These are phyloP conservation scores for Biston betularia DNA, from an alignment of 2,888 invertebrate genomes.

Conservation along the genomic window DNA sequence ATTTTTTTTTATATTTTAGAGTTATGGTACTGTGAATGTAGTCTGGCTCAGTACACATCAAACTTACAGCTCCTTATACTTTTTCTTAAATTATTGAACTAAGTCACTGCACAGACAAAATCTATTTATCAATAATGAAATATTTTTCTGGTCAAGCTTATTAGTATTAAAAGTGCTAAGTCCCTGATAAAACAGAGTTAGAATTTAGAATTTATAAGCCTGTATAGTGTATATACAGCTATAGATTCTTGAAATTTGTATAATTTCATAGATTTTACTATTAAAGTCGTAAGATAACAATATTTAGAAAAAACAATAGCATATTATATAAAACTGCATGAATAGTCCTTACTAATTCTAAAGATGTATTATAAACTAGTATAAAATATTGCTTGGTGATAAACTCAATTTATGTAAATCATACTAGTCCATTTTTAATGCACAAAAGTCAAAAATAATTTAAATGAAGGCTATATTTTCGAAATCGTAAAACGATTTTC, in stretches of 20 bases:
- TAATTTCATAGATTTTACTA: neutral
- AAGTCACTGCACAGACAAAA: neutral
- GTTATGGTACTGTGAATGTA: too few species aligned
- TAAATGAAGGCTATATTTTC: too few species aligned
- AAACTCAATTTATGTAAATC: neutral
- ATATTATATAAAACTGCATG: too few species aligned
- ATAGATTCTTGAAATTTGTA: neutral
- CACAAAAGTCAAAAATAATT: neutral
- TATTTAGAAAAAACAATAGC: too few species aligned
- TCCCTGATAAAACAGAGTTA: neutral
- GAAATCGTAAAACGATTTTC: too few species aligned
- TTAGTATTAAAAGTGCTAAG: neutral
- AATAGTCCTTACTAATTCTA: too few species aligned
- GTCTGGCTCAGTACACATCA: too few species aligned
- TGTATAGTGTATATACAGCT: neutral
- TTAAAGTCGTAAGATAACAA: too few species aligned
- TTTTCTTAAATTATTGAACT: too few species aligned
- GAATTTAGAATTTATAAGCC: neutral
- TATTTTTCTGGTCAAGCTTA: conserved; percentile 9
- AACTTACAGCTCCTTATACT: too few species aligned
- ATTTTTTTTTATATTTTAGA: too few species aligned
- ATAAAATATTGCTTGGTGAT: neutral
- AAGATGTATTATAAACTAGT: too few species aligned
- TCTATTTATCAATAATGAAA: neutral
- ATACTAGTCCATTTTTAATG: neutral